Evolutionary conservation across 2,888 invertebrate genomes (phyloP), one percentile per base, ranked within the genome.

Genomic region (Fabriciana adippe): DNA sequence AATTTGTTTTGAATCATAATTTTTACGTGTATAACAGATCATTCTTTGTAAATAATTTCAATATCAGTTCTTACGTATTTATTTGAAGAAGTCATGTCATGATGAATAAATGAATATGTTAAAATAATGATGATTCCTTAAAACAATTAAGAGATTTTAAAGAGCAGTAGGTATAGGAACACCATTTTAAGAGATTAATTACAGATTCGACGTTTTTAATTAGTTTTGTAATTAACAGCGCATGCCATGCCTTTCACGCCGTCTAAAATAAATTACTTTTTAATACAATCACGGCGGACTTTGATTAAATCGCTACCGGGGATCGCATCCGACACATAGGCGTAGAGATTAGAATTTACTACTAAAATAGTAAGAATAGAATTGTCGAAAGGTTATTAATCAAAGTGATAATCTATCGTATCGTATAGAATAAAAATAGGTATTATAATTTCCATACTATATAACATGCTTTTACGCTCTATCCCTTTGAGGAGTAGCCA

Each of bases 181-280:
- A 31, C 57, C 60, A 68, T 66, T 66, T 69, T 57, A 71, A 79
- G 81, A 90, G 89, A 90, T 90, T 90, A 90, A 91, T 91, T 87
- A 86, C 85, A 76, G 83, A 87, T 88, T 90, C 89, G 89, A 89
- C 89, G 88, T 87, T 90, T 89, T 90, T 90, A 90, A 91, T 91
- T 91, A 90, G 89, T 90, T 90, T 85, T 78, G 87, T 89, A 90
- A 90, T 90, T 89, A 90, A 87, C 90, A 85, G 84, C 83, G 81
- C 84, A 82, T 83, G 85, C 83, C 81, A 75, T 79, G 83, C 81
- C 83, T 83, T 81, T 81, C 78, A 81, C 81, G 82, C 79, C 80
- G 87, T 89, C 88, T 88, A 85, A 89, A 85, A 90, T 86, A 89
- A 90, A 91, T 90, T 89, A 88, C 87, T 83, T 86, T 90, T 91